These are phyloP conservation scores for Cataglyphis hispanica DNA, from an alignment of 1,140 invertebrate species.

Conservation along the genomic window DNA sequence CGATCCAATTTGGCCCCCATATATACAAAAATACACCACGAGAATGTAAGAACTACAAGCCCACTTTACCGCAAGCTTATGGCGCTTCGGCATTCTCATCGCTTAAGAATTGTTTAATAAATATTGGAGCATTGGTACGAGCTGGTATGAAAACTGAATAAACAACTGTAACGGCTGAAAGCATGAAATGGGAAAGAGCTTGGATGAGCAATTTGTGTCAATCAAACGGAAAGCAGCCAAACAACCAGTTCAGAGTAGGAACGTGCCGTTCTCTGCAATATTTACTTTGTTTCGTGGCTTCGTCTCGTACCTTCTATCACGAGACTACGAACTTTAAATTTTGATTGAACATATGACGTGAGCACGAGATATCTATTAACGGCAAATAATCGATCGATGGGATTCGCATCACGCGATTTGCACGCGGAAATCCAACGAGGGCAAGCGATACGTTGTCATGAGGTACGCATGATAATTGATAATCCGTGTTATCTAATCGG, in stretches of 20 bases:
- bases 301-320: neutral
- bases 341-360: conserved; percentile 34
- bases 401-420: conserved; percentile 7
- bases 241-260: conserved; percentile 16
- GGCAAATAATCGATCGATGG: conserved; percentile 30
- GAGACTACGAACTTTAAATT: conserved; percentile 45
- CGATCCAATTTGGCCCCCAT: conserved; percentile 28
- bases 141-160: conserved; percentile 57
- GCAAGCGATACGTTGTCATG: conserved; percentile 34
- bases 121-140: conserved; percentile 48
- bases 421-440: conserved; percentile 16
- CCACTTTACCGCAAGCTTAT: neutral
- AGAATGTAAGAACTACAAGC: neutral
- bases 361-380: conserved; percentile 55
- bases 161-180: conserved; percentile 51
- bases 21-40: neutral
- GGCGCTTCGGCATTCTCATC: neutral
- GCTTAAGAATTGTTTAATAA: conserved; percentile 56
- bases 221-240: conserved; percentile 57
- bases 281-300: conserved; percentile 55
- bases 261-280: conserved; percentile 32
- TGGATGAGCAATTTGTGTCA: conserved; percentile 64
- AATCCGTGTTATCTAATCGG: conserved; percentile 59
- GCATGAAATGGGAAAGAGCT: conserved; percentile 60
- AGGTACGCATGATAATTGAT: conserved; percentile 49